A percentile compares a stretch with the other conserved stretches of the same genome.
Evolutionary conservation across 1,140 invertebrate genomes (phyloP).

Genomic region (Cyclargus thomasi): DNA sequence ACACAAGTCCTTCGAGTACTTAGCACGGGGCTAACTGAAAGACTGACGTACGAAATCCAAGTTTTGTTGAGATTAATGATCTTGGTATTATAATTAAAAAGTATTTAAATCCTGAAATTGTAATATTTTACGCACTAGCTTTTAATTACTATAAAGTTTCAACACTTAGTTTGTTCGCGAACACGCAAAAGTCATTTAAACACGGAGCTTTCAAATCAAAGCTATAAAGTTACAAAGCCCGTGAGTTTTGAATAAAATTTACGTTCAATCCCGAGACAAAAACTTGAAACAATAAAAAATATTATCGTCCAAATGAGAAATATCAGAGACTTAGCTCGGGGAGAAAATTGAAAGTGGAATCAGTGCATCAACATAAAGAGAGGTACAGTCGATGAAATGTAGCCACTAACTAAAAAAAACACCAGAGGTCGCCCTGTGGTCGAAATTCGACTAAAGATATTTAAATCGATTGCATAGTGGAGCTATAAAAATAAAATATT

Average conservation of each 20-base stretch:
- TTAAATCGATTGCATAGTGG: too few species aligned
- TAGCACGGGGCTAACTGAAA: too few species aligned
- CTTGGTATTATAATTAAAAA: too few species aligned
- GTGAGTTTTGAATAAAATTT: constrained; percentile 9
- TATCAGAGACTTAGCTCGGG: not conserved
- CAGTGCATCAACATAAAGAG: constrained; percentile 24
- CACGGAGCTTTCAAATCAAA: not conserved
- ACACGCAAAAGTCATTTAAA: not conserved
- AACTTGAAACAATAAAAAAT: constrained; percentile 2
- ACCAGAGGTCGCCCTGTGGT: too few species aligned
- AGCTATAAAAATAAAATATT: too few species aligned
- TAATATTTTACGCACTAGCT: too few species aligned
- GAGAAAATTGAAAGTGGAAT: constrained; percentile 19
- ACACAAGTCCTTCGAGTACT: too few species aligned
- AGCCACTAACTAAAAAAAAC: too few species aligned
- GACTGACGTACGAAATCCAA: too few species aligned
- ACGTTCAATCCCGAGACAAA: not conserved
- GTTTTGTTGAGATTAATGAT: too few species aligned
- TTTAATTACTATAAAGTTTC: not conserved
- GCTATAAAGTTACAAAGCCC: not conserved
- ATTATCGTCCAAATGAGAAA: constrained; percentile 9
- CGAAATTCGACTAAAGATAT: too few species aligned
- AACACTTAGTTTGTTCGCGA: not conserved
- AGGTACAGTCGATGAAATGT: not conserved
- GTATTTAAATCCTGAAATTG: too few species aligned